Conservation (phyloP, 2,113 vertebrate species). For the Panthera leo region DNA sequence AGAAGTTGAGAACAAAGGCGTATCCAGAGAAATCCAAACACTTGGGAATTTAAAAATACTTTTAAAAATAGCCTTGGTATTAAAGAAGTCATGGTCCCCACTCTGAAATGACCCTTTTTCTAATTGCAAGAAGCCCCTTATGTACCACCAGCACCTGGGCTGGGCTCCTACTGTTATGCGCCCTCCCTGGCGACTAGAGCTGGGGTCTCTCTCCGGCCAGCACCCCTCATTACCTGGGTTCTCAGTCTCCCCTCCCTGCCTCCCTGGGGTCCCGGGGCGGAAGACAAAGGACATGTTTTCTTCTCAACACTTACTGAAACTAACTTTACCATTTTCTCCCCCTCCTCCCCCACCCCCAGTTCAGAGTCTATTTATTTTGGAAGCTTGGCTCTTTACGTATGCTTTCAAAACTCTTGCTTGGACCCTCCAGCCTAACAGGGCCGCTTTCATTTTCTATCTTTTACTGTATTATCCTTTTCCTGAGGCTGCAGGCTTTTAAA, state of each 20-base stretch:
- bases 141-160: not conserved
- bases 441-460: not conserved
- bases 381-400: not conserved
- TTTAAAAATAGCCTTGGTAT: not conserved
- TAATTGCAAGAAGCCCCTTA: not conserved
- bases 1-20: not conserved
- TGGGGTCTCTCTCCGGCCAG: rapidly evolving
- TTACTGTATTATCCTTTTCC: not conserved
- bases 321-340: not conserved
- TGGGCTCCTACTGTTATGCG: no score
- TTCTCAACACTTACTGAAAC: not conserved
- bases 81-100: not conserved
- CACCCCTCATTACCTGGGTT: not conserved
- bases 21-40: not conserved
- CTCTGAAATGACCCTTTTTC: not conserved
- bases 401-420: not conserved
- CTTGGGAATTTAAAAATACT: not conserved
- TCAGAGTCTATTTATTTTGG: not conserved
- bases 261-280: not conserved
- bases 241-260: not conserved
- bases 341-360: no score
- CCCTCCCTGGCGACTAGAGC: no score
- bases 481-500: not conserved
- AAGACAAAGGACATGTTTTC: not conserved
- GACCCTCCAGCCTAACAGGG: not conserved